Conservation (phyloP, 2,888 invertebrate genomes). For the Geophilus truncorum region DNA sequence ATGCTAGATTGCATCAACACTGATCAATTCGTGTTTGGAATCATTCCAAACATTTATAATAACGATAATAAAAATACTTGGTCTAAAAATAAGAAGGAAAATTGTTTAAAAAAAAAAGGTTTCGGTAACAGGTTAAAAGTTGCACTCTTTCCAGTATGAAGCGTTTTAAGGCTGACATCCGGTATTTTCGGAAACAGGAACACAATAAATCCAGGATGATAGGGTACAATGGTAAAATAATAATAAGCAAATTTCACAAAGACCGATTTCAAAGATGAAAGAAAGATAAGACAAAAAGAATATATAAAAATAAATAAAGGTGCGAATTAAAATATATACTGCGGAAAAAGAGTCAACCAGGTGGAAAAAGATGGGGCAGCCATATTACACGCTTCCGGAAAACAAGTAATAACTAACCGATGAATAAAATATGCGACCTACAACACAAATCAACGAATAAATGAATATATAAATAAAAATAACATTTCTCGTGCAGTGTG, state of each 20-base stretch:
- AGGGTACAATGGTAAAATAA: neutral
- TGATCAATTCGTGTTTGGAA: neutral
- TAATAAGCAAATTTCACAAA: conserved; percentile 4
- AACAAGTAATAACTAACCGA: neutral
- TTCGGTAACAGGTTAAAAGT: too few relatives aligned
- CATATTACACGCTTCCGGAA: neutral
- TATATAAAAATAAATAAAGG: neutral
- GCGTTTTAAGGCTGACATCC: neutral
- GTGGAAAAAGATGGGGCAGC: conserved; percentile 4
- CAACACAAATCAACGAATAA: neutral
- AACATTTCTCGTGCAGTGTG: too few relatives aligned
- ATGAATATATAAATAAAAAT: too few relatives aligned
- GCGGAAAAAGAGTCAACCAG: neutral
- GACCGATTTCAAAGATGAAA: neutral
- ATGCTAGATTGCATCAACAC: neutral
- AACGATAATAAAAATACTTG: neutral
- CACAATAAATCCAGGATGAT: neutral
- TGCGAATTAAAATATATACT: neutral
- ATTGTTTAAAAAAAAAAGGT: too few relatives aligned
- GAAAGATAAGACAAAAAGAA: neutral
- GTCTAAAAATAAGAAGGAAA: neutral
- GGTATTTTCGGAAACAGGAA: conserved; percentile 4
- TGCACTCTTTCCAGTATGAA: neutral
- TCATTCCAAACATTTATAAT: neutral
- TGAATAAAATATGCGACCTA: neutral